phyloP scores from a whole-genome alignment of 2,797 vertebrate species.

The Toxotes lorentzi region DNA sequence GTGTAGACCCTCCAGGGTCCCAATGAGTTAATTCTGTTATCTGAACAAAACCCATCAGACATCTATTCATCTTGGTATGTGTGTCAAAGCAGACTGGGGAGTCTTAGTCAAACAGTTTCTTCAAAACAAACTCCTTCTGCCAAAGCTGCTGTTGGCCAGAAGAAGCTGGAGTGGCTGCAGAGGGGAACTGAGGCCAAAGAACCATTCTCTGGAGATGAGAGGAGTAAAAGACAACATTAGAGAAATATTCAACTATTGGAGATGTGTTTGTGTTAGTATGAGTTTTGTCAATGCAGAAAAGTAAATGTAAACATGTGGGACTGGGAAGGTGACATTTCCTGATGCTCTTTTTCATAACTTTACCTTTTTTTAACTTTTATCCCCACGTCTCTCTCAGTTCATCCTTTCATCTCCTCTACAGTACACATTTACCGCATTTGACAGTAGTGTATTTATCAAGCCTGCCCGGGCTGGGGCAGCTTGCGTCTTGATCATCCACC shows the following conservation, averaged over 20 bases:
- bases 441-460: slow-evolving; percentile 17
- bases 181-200: slow-evolving; percentile 36
- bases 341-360: background rate
- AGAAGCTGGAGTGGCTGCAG: slow-evolving; percentile 14
- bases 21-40: slow-evolving; percentile 55
- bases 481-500: slow-evolving; percentile 25
- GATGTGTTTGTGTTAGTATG: background rate
- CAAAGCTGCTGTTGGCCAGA: slow-evolving; percentile 48
- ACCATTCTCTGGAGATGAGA: slow-evolving; percentile 9
- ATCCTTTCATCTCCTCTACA: background rate
- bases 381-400: background rate
- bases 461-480: background rate
- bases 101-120: slow-evolving; percentile 63
- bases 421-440: slow-evolving; percentile 16
- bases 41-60: slow-evolving; percentile 54
- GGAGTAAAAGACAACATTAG: slow-evolving; percentile 8
- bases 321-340: background rate
- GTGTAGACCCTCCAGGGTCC: slow-evolving; percentile 10
- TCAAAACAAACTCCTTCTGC: slow-evolving; percentile 54
- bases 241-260: slow-evolving; percentile 4
- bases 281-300: background rate
- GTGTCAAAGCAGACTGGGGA: slow-evolving; percentile 67
- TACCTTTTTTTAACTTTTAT: background rate
- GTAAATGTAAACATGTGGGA: background rate
- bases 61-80: slow-evolving; percentile 68